These are phyloP conservation scores for Drosophila rufa DNA, from an alignment of 1,140 invertebrate genomes.

Conservation along the genomic window DNA sequence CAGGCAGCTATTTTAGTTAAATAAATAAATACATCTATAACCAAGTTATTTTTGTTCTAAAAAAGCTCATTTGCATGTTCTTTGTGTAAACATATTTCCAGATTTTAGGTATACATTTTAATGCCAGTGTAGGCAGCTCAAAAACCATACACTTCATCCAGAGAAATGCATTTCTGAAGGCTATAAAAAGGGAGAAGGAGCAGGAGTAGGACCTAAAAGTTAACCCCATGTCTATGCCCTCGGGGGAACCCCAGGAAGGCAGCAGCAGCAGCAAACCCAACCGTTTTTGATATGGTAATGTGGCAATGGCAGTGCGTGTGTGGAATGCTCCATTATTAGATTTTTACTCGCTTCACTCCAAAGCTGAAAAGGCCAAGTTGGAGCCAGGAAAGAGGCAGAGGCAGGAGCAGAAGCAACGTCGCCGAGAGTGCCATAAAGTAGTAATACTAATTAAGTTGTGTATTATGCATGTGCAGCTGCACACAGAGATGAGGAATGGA, in stretches of 20 bases:
- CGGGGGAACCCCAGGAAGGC: constrained; percentile 24
- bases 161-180: constrained; percentile 28
- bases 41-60: too few relatives aligned
- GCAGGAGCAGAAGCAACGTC: constrained; percentile 5
- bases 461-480: constrained; percentile 72
- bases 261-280: constrained; percentile 5
- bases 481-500: constrained; percentile 1
- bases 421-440: constrained; percentile 77
- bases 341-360: constrained; percentile 46
- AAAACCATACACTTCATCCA: too few relatives aligned
- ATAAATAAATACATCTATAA: too few relatives aligned
- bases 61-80: too few relatives aligned
- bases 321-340: constrained; percentile 79
- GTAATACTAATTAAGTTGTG: constrained; percentile 84
- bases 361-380: neutral
- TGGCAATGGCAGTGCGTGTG: constrained; percentile 77
- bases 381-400: neutral
- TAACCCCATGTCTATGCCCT: constrained; percentile 50
- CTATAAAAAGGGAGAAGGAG: neutral
- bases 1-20: too few relatives aligned
- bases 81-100: too few relatives aligned
- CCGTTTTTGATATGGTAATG: constrained; percentile 81
- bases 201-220: neutral
- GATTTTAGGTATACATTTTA: too few relatives aligned
- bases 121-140: too few relatives aligned